These are phyloP conservation scores for Trachelus tabidus DNA, from an alignment of 2,888 invertebrate species.

Conservation along the genomic window DNA sequence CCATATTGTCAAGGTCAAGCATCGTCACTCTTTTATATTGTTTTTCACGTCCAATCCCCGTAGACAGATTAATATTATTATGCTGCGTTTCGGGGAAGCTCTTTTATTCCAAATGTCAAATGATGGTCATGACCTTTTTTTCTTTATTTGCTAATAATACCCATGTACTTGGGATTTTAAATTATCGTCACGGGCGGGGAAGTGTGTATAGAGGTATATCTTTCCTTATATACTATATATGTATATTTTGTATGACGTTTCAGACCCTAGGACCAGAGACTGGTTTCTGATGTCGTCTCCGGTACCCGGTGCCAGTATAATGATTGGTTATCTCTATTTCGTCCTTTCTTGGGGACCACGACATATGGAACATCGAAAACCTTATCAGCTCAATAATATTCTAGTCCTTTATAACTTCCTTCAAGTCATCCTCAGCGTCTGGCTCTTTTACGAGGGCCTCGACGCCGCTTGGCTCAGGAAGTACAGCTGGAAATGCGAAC, in stretches of 20 bases:
- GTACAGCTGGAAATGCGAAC: conserved; percentile 92
- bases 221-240: too few species aligned
- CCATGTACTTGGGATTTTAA: too few species aligned
- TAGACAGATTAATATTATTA: background rate
- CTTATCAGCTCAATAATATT: conserved; percentile 82
- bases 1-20: background rate
- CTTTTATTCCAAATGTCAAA: too few species aligned
- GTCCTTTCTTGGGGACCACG: conserved; percentile 83
- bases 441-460: conserved; percentile 83
- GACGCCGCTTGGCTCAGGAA: conserved; percentile 82
- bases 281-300: conserved; percentile 83
- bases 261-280: conserved; percentile 77
- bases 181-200: too few species aligned
- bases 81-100: too few species aligned
- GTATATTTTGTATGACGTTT: conserved; percentile 26
- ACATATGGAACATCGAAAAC: conserved; percentile 88
- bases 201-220: too few species aligned
- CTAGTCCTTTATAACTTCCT: conserved; percentile 88
- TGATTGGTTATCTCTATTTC: conserved; percentile 78
- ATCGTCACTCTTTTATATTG: background rate
- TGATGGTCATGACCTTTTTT: background rate
- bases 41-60: background rate
- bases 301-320: conserved; percentile 74
- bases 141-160: too few species aligned
- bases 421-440: conserved; percentile 86